Evolutionary conservation across 2,888 invertebrate species (phyloP).

Genomic region (Tenthredo distinguenda): DNA sequence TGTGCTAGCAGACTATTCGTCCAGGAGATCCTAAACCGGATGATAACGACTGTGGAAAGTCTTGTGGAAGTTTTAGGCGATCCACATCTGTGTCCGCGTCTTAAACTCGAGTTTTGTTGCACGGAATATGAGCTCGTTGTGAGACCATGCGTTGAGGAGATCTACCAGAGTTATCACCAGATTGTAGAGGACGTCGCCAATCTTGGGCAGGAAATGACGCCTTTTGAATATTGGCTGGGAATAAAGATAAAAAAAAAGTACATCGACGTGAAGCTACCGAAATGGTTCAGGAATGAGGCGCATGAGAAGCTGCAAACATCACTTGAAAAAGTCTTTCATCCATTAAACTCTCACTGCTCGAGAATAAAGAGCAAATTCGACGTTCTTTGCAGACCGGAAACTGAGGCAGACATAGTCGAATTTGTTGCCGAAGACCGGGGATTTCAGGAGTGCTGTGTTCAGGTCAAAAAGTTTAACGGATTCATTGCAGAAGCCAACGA

Average conservation of each 20-base stretch:
- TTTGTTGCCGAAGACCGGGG: slow-evolving; percentile 57
- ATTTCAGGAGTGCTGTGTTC: slow-evolving; percentile 64
- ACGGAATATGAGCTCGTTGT: slow-evolving; percentile 78
- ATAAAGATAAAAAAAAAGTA: slow-evolving; percentile 77
- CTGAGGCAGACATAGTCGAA: slow-evolving; percentile 56
- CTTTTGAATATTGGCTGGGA: slow-evolving; percentile 80
- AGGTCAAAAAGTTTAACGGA: slow-evolving; percentile 66
- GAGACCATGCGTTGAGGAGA: slow-evolving; percentile 81
- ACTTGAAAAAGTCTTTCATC: slow-evolving; percentile 63
- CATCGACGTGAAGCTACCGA: slow-evolving; percentile 82
- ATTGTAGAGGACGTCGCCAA: slow-evolving; percentile 81
- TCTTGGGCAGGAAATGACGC: slow-evolving; percentile 82
- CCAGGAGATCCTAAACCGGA: slow-evolving; percentile 84
- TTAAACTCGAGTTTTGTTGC: slow-evolving; percentile 82
- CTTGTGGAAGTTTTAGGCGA: slow-evolving; percentile 81
- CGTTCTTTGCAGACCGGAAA: slow-evolving; percentile 61
- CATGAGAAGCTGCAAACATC: slow-evolving; percentile 64
- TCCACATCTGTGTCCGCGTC: slow-evolving; percentile 80
- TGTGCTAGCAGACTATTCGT: slow-evolving; percentile 79
- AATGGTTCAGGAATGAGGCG: slow-evolving; percentile 78
- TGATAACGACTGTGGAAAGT: slow-evolving; percentile 84
- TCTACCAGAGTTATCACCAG: slow-evolving; percentile 81
- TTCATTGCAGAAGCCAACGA: slow-evolving; percentile 64
- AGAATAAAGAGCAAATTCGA: slow-evolving; percentile 65
- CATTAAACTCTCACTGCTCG: slow-evolving; percentile 63